Evolutionary conservation across 1,140 invertebrate genomes (phyloP), one percentile per base, ranked within the genome.

Genomic region (Lutraria rhynchaena): DNA sequence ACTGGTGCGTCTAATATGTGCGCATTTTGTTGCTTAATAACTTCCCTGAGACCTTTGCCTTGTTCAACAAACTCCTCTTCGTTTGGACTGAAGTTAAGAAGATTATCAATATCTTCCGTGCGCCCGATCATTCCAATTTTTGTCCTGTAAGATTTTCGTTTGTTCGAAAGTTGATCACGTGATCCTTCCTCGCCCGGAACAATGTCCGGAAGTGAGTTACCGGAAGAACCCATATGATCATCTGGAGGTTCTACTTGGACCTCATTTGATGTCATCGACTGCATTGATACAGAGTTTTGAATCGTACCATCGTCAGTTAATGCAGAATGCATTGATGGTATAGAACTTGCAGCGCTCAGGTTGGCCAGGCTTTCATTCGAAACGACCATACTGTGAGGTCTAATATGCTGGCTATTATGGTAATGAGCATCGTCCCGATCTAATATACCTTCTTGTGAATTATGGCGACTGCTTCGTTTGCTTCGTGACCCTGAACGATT

Each of bases 41-140:
- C 57, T 65, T 84, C 71, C 49, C 81, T 61, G 22, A 85, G 69
- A 51, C 29, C 74, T 65, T 31, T 85, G 53, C 76, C 67, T 33
- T 73, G 57, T 55, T 84, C 74, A 31, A 73, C 74, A 44, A 83
- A 74, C n/a, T 82, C 83, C 33, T 85, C 83, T 37, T 85, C 80
- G 57, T 83, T 73, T 27, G 75, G 75, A 67, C 69, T 83, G 69
- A 81, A 86, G 53, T 82, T 83, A 44, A 91, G 77, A 17, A 91
- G 73, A 33, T 81, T 90, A 74, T 91, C 90, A 46, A 91, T 91
- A 83, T 91, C 90, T 53, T 86, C 85, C n/a, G 87, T 84, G 11
- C 84, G 46, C 15, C 87, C 81, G 33, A 89, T 89, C 37, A 85
- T 87, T 61, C 89, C 87, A 51, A 84, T 86, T 76, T 74, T 85